Evolutionary conservation across 1,140 invertebrate species (phyloP), one percentile per base, ranked within the genome.

Genomic region (Drosophila busckii): DNA sequence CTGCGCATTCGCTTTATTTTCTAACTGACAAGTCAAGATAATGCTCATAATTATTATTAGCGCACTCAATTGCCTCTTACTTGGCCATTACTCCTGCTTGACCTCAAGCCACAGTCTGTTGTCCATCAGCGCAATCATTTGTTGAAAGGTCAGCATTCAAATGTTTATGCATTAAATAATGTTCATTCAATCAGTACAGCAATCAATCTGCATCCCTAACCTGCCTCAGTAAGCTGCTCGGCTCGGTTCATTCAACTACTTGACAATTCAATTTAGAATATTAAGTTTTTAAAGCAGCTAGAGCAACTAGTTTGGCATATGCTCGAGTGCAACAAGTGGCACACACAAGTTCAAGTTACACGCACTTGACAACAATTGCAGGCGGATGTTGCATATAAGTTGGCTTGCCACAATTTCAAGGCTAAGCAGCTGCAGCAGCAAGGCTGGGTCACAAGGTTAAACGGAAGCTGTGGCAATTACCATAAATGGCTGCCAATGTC

Each of bases 121-220:
- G 8, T 19, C 9, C 15, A 19, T 20, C 15, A 20, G n/a, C n/a
- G n/a, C n/a, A n/a, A n/a, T n/a, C n/a, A n/a, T n/a, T n/a, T n/a
- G n/a, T n/a, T n/a, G n/a, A n/a, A n/a, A n/a, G n/a, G n/a, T n/a
- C n/a, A n/a, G n/a, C n/a, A n/a, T n/a, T n/a, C n/a, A n/a, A n/a
- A n/a, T n/a, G n/a, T n/a, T n/a, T n/a, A n/a, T n/a, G n/a, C n/a
- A n/a, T n/a, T 46, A 64, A 68, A 58, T 46, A 31, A 23, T 49
- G 49, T 12, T 56, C 38, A 71, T 50, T n/a, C n/a, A n/a, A n/a
- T n/a, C n/a, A n/a, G n/a, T 61, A 29, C 46, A 35, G 3, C 28
- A 42, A 31, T 2, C 26, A 17, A 40, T 41, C 32, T 32, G 40
- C 55, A 41, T 64, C 44, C 38, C 60, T 52, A 70, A 75, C 70